These are phyloP conservation scores for Chymomyza caudatula DNA, from an alignment of 2,888 invertebrate species.

Conservation along the genomic window DNA sequence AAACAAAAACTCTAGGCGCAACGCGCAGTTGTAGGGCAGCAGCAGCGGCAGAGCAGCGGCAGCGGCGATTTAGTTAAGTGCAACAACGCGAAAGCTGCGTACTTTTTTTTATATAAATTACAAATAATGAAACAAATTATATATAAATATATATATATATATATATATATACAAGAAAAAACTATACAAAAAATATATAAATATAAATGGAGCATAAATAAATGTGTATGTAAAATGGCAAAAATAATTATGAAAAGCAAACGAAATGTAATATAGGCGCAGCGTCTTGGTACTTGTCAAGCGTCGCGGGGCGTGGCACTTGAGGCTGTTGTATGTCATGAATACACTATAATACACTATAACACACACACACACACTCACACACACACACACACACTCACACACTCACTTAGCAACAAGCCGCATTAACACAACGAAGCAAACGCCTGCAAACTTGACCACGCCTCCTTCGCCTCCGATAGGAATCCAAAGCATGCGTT, in stretches of 20 bases:
- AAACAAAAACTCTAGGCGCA: neutral
- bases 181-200: constrained; percentile 28
- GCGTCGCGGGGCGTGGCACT: neutral
- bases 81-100: neutral
- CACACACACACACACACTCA: neutral
- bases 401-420: neutral
- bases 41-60: neutral
- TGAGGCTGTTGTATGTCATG: neutral
- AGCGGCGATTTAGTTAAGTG: neutral
- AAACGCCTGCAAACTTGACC: neutral
- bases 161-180: constrained; percentile 26
- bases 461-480: neutral
- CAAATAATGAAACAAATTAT: constrained; percentile 6
- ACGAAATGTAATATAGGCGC: neutral
- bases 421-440: constrained; percentile 13
- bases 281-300: neutral
- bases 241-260: neutral
- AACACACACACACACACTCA: neutral
- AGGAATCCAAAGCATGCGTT: neutral
- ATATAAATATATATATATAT: constrained; percentile 15
- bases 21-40: neutral
- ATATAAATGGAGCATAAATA: constrained; percentile 5
- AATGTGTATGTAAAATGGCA: constrained; percentile 24
- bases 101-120: constrained; percentile 7
- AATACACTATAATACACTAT: neutral